Evolutionary conservation across 2,888 invertebrate genomes (phyloP).

Genomic region (Coenonympha arcania): DNA sequence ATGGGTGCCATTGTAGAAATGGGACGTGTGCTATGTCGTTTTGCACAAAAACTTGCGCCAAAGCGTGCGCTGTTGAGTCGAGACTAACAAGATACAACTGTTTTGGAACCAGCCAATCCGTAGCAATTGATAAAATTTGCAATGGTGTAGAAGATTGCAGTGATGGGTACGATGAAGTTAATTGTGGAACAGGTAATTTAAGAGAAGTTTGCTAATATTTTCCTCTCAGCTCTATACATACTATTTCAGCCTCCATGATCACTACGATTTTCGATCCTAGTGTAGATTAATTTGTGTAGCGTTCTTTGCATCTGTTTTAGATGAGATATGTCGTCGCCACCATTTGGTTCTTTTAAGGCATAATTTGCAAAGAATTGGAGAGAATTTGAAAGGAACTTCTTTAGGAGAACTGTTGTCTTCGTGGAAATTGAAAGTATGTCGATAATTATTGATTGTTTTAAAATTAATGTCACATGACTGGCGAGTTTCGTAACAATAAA

Average conservation of each 20-base stretch:
- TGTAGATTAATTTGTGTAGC: too few relatives aligned
- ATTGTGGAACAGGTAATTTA: constrained; percentile 47
- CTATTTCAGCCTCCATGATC: too few relatives aligned
- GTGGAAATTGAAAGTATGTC: constrained; percentile 49
- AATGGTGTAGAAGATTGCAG: constrained; percentile 48
- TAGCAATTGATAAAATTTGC: constrained; percentile 45
- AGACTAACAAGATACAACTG: constrained; percentile 45
- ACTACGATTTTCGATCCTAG: too few relatives aligned
- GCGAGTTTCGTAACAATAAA: too few relatives aligned
- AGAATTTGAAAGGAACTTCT: constrained; percentile 35
- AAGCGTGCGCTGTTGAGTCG: constrained; percentile 44
- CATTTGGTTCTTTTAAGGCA: constrained; percentile 44
- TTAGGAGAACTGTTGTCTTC: constrained; percentile 41
- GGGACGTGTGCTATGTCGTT: constrained; percentile 38
- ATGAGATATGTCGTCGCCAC: constrained; percentile 49
- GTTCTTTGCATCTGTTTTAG: too few relatives aligned
- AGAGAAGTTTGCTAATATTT: too few relatives aligned
- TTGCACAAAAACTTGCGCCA: constrained; percentile 44
- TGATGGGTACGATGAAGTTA: constrained; percentile 47
- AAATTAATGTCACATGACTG: background rate
- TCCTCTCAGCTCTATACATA: too few relatives aligned
- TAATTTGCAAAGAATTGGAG: constrained; percentile 36
- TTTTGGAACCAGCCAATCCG: constrained; percentile 30
- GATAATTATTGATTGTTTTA: background rate
- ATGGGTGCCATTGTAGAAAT: constrained; percentile 46